A percentile compares a stretch with the other conserved stretches of the same genome.
Evolutionary conservation across 2,113 vertebrate species (phyloP).

Genomic region (Myotis yumanensis): DNA sequence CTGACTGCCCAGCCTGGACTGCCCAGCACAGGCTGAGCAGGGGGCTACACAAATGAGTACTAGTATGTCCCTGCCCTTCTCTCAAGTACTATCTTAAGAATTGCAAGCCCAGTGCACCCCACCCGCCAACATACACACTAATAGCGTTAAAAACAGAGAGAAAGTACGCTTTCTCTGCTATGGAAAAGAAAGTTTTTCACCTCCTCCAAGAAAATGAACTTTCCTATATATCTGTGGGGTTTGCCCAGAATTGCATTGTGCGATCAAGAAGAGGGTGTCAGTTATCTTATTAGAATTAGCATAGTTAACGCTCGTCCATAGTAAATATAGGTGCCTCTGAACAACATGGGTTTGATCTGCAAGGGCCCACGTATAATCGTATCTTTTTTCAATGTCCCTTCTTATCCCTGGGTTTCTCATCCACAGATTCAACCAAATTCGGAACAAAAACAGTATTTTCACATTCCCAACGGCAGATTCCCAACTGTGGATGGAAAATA

Average conservation of each 20-base stretch:
- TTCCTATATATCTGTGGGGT: background rate
- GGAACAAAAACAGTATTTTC: background rate
- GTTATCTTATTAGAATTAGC: constrained; percentile 43
- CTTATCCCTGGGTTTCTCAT: background rate
- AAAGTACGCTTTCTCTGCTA: background rate
- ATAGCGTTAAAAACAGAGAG: background rate
- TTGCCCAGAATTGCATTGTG: background rate
- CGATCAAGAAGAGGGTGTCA: background rate
- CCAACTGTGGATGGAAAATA: background rate
- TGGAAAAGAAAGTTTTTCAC: background rate
- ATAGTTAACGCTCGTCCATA: background rate
- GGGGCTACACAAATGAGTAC: background rate
- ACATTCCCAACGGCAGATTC: background rate
- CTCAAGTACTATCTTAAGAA: background rate
- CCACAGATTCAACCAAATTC: background rate
- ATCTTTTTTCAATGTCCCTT: background rate
- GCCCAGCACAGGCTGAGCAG: background rate
- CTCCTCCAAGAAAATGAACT: background rate
- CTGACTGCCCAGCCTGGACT: too few relatives aligned
- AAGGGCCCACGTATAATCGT: background rate
- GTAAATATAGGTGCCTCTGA: background rate
- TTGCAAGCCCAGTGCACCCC: background rate
- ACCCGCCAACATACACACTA: background rate
- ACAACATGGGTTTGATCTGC: background rate
- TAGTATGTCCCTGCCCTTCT: background rate